A percentile compares a stretch with the other conserved stretches of the same genome.
Evolutionary conservation across 1,140 invertebrate genomes (phyloP).

Genomic region (Diorhabda elongata): DNA sequence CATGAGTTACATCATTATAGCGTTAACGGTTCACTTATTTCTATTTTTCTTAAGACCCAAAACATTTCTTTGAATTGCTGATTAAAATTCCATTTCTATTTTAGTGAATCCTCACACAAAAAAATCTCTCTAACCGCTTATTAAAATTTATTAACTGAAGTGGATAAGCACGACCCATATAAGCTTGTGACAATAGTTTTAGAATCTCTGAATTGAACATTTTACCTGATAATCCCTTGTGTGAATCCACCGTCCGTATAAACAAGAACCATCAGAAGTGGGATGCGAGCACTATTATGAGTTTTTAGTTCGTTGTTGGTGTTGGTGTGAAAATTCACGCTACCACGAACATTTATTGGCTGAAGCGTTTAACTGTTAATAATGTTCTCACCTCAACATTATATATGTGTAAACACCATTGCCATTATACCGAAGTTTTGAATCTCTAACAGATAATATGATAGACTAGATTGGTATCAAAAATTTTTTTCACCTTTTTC

Average conservation of each 20-base stretch:
- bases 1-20: too few relatives aligned
- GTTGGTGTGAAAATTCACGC: background rate
- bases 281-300: background rate
- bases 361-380: background rate
- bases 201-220: background rate
- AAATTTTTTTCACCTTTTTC: too few relatives aligned
- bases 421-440: too few relatives aligned
- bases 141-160: conserved; percentile 1
- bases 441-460: too few relatives aligned
- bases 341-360: background rate
- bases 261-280: background rate
- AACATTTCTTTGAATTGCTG: background rate
- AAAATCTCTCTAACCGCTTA: background rate
- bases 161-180: conserved; percentile 1
- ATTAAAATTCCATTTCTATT: background rate
- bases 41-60: too few relatives aligned
- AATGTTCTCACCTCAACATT: background rate
- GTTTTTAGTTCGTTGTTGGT: background rate
- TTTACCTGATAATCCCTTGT: conserved; percentile 2
- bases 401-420: background rate
- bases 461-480: too few relatives aligned
- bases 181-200: background rate
- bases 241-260: background rate
- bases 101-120: background rate
- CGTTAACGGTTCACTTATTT: too few relatives aligned